A percentile compares a stretch with the other conserved stretches of the same genome.
These are phyloP conservation scores for Malurus alboscapulatus DNA, from an alignment of 2,113 vertebrate species.

Conservation along the genomic window DNA sequence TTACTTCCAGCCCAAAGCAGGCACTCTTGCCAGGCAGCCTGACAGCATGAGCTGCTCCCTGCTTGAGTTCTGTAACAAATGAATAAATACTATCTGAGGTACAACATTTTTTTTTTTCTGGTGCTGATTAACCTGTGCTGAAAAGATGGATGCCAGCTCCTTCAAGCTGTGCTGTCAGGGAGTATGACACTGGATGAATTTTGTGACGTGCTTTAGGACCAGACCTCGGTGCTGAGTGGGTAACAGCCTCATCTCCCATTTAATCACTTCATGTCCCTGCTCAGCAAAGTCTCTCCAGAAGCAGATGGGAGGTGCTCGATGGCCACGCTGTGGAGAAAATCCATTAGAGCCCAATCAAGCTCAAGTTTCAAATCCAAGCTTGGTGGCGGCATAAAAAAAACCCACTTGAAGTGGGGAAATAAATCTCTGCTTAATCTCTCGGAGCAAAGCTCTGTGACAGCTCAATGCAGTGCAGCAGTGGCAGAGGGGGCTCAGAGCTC, in stretches of 20 bases:
- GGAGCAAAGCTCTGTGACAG: not conserved
- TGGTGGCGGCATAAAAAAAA: not conserved
- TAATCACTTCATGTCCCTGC: not conserved
- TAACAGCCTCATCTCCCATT: slow-evolving; percentile 18
- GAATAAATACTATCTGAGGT: slow-evolving; percentile 13
- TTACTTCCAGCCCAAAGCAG: not conserved
- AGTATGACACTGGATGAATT: not conserved
- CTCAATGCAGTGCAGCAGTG: not conserved
- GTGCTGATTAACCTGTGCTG: not conserved
- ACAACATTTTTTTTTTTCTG: not conserved
- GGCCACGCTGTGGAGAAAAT: slow-evolving; percentile 45
- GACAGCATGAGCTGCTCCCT: not conserved
- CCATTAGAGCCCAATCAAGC: slow-evolving; percentile 21
- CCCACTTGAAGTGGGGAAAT: not conserved
- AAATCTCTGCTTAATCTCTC: slow-evolving; percentile 12
- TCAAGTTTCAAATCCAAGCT: not conserved
- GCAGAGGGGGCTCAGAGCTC: not conserved
- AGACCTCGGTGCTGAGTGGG: slow-evolving; percentile 17
- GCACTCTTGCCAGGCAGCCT: not conserved
- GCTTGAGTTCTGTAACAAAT: not conserved
- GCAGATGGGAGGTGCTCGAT: not conserved
- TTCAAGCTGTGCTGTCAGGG: not conserved
- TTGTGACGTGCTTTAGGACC: not conserved
- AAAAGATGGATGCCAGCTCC: not conserved
- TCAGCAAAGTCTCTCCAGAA: slow-evolving; percentile 2